phyloP scores from a whole-genome alignment of 1,140 invertebrate genomes.

The Laupala kohalensis region DNA sequence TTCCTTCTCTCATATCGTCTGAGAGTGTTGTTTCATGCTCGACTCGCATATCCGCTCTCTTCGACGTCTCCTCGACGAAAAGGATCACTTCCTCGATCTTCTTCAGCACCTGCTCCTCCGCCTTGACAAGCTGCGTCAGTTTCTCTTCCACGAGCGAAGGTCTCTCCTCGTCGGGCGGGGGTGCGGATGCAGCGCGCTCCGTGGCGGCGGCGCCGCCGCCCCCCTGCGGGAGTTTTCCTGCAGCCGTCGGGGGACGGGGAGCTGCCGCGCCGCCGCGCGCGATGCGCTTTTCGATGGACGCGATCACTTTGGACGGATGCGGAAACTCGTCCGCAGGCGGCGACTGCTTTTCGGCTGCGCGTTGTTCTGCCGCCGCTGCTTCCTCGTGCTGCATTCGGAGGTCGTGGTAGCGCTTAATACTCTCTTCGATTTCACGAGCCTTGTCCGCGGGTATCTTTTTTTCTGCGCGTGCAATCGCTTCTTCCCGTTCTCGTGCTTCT shows the following conservation, averaged over 20 bases:
- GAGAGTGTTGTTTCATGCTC: not conserved
- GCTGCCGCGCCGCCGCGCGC: not conserved
- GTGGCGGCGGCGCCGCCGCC: not conserved
- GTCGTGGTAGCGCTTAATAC: too few relatives aligned
- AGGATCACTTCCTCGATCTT: slow-evolving; percentile 7
- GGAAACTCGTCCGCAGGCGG: slow-evolving; percentile 11
- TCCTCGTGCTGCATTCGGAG: too few relatives aligned
- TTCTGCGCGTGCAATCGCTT: too few relatives aligned
- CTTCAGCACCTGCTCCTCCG: slow-evolving; percentile 9
- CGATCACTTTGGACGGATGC: slow-evolving; percentile 19
- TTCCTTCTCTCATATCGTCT: not conserved
- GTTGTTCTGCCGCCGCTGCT: too few relatives aligned
- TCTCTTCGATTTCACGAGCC: too few relatives aligned
- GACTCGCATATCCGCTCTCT: not conserved
- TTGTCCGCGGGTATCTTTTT: too few relatives aligned
- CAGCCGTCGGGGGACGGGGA: not conserved
- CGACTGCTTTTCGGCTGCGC: too few relatives aligned
- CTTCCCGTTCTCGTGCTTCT: too few relatives aligned
- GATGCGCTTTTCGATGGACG: slow-evolving; percentile 21
- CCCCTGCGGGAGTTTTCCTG: not conserved
- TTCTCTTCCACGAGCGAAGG: slow-evolving; percentile 13
- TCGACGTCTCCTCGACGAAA: slow-evolving; percentile 15
- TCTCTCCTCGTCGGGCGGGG: not conserved
- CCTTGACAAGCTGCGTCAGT: slow-evolving; percentile 18
- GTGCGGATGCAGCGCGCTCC: not conserved